phyloP scores from a whole-genome alignment of 1,140 invertebrate genomes.

The Eueides isabella region DNA sequence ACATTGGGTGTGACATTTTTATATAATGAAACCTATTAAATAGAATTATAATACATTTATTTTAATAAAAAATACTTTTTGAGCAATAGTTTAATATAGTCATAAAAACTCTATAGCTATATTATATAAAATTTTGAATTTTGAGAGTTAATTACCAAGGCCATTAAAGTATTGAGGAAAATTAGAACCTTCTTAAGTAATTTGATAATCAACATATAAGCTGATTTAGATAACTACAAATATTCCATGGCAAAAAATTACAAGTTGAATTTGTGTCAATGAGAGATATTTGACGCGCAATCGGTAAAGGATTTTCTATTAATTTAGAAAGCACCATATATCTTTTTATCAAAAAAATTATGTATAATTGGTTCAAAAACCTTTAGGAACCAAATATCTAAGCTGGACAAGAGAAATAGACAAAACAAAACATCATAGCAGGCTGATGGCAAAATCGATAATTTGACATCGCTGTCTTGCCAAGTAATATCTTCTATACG shows the following conservation, averaged over 20 bases:
- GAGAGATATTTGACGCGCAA: not conserved
- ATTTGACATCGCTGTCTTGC: constrained; percentile 55
- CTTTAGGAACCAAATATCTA: not conserved
- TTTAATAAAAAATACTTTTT: too few species aligned
- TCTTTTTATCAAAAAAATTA: not conserved
- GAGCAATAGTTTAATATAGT: not conserved
- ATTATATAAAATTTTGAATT: not conserved
- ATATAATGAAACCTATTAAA: not conserved
- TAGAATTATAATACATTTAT: too few species aligned
- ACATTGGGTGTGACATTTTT: not conserved
- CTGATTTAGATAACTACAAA: not conserved
- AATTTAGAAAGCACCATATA: not conserved
- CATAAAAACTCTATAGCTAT: not conserved
- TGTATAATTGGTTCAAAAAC: not conserved
- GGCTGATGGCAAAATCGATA: constrained; percentile 64
- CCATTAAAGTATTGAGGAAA: not conserved
- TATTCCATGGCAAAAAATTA: not conserved
- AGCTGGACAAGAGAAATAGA: constrained; percentile 20
- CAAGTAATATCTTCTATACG: constrained; percentile 34
- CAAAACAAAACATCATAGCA: constrained; percentile 44
- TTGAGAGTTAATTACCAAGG: not conserved
- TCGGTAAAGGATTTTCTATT: not conserved
- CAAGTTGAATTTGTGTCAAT: not conserved
- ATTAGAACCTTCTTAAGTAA: not conserved
- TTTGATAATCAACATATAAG: not conserved